These are phyloP conservation scores for Dendrocincla fuliginosa DNA, from an alignment of 2,797 vertebrate genomes.

Conservation along the genomic window DNA sequence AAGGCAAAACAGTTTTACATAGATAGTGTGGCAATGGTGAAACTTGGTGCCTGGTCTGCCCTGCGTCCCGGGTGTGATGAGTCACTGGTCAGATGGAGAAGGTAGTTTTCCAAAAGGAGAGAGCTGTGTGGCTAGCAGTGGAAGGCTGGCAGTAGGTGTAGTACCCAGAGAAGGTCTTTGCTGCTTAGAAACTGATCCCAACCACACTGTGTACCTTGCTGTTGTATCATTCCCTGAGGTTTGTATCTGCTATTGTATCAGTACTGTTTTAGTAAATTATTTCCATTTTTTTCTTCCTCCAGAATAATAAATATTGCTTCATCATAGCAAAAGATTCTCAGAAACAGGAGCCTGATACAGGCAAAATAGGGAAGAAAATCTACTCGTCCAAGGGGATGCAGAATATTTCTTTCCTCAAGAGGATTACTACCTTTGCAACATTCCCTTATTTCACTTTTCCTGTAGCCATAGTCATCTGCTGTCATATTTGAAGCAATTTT, in stretches of 20 bases:
- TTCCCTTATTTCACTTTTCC: not conserved
- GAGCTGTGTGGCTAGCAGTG: not conserved
- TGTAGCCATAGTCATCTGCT: not conserved
- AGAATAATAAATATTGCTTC: not conserved
- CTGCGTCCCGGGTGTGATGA: not conserved
- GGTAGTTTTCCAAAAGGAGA: not conserved
- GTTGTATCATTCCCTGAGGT: not conserved
- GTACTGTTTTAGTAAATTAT: not conserved
- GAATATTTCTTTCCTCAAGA: not conserved
- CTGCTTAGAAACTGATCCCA: not conserved
- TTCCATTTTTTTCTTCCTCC: not conserved
- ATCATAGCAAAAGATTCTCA: not conserved
- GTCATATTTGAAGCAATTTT: not conserved
- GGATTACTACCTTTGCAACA: not conserved
- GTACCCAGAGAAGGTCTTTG: not conserved
- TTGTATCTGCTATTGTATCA: not conserved
- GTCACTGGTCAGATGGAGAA: not conserved
- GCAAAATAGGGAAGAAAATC: not conserved
- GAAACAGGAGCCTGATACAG: not conserved
- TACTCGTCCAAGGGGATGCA: not conserved
- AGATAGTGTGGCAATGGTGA: not conserved
- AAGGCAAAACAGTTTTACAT: not conserved
- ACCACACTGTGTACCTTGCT: fast-evolving
- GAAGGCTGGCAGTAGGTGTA: not conserved
- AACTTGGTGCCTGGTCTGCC: not conserved